Conservation (phyloP, 2,113 vertebrate genomes). For the Eublepharis macularius region DNA sequence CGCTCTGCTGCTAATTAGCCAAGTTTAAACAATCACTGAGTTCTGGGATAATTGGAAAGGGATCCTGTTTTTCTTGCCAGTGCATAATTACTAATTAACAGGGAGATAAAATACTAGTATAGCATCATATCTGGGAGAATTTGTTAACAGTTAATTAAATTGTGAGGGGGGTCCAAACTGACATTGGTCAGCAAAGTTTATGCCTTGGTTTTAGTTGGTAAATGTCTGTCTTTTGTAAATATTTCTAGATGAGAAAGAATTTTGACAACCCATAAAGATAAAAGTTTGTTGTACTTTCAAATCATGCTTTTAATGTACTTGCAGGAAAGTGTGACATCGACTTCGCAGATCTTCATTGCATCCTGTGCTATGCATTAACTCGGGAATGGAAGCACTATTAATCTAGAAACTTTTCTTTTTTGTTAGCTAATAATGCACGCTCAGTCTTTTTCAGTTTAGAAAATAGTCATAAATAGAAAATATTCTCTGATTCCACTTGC, state of each 20-base stretch:
- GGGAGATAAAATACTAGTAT: constrained; percentile 74
- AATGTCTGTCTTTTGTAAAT: constrained; percentile 31
- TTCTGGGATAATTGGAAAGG: constrained; percentile 78
- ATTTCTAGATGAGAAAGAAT: not conserved
- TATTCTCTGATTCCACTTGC: constrained; percentile 27
- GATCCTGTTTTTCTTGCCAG: constrained; percentile 77
- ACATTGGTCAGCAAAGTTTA: constrained; percentile 74
- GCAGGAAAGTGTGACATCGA: constrained; percentile 14
- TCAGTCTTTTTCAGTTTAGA: constrained; percentile 11
- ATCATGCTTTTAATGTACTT: constrained; percentile 43
- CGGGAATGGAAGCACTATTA: constrained; percentile 44
- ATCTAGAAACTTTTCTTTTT: constrained; percentile 48
- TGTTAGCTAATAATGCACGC: constrained; percentile 38
- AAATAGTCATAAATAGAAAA: constrained; percentile 17
- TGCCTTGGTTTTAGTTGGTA: constrained; percentile 52
- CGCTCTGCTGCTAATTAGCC: constrained; percentile 75
- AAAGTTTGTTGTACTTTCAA: not conserved
- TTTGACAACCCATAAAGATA: constrained; percentile 20
- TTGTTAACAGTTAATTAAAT: constrained; percentile 80
- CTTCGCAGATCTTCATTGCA: constrained; percentile 20
- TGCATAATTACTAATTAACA: constrained; percentile 82
- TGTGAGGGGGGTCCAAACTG: constrained; percentile 64
- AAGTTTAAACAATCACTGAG: constrained; percentile 80
- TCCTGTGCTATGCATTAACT: constrained; percentile 4
- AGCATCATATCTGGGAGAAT: constrained; percentile 73